phyloP scores from a whole-genome alignment of 2,113 vertebrate species.

The Alouatta palliata region DNA sequence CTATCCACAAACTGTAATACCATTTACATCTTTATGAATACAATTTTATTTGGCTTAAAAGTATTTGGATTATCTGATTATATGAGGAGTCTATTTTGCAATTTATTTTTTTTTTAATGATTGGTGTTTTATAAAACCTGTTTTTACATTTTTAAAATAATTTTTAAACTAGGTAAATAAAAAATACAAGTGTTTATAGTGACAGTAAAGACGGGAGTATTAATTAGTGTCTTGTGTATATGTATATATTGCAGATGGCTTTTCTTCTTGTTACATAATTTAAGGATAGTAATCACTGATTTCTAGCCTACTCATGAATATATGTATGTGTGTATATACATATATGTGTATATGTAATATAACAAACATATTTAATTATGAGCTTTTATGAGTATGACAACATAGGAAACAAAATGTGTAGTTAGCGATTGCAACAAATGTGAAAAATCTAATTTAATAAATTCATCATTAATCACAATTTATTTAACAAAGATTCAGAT shows the following conservation, averaged over 20 bases:
- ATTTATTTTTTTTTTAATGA: not conserved
- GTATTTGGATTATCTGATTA: not conserved
- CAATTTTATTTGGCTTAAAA: not conserved
- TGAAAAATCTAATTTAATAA: not conserved
- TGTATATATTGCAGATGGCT: not conserved
- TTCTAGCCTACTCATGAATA: not conserved
- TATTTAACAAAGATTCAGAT: not conserved
- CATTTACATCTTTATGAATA: not conserved
- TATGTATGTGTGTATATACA: not conserved
- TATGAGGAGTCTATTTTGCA: not conserved
- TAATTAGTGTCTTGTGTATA: not conserved
- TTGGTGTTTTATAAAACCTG: not conserved
- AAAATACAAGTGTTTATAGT: not conserved
- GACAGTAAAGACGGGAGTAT: not conserved
- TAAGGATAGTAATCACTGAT: not conserved
- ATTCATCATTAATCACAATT: not conserved
- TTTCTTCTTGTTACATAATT: not conserved
- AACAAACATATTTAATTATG: not conserved
- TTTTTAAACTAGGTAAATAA: not conserved
- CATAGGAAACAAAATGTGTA: not conserved
- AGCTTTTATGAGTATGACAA: not conserved
- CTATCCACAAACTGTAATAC: not conserved
- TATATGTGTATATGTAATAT: not conserved
- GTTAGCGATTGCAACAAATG: not conserved
- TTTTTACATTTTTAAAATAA: not conserved